Base-by-base conservation (phyloP, 2,888 invertebrate species). In the Lithophane semibrunnea region DNA sequence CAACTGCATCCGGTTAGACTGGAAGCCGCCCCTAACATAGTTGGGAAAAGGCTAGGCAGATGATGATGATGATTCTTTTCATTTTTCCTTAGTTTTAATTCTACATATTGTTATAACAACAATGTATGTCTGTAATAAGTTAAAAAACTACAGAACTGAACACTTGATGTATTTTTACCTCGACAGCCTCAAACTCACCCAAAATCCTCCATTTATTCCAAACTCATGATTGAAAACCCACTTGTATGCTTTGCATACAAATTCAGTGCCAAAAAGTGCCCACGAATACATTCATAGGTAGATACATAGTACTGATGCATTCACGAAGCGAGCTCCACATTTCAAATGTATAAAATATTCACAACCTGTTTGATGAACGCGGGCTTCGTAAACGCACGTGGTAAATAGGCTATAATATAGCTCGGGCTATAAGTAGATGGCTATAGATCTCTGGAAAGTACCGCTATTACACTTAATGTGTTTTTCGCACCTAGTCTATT, bases 341-440 rank as follows among this genome's bases (percentile, higher is more conserved):
- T 85, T 78, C 73, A 52, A 66, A 80, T 67, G 69, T 4, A 0
- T 83, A 72, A 86, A 85, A 85, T 85, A 85, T 85, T 86, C 83
- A 85, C 60, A 64, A 75, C 68, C 29, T 73, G 60, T 77, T 83
- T 77, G 63, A 37, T 65, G 76, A 66, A 63, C 18, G 54, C 70
- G 37, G 10, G 75, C 85, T 84, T 84, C 71, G 67, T 77, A 85
- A 85, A 80, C 67, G 70, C 64, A 79, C 69, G 58, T 68, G 44
- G 44, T 64, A 73, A 80, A 73, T 37, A 66, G 66, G 7, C 61
- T 44, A 42, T 21, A 29, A 24, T 49, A 73, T 49, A 21, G 7
- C 16, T 9, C 9, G 4, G 1, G 13, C 5, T 49, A 24, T 70
- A 18, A 12, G 37, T n/a, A 21, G n/a, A 64, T 64, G 13, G 29